phyloP scores from a whole-genome alignment of 1,140 invertebrate genomes.

The Temnothorax nylanderi region DNA sequence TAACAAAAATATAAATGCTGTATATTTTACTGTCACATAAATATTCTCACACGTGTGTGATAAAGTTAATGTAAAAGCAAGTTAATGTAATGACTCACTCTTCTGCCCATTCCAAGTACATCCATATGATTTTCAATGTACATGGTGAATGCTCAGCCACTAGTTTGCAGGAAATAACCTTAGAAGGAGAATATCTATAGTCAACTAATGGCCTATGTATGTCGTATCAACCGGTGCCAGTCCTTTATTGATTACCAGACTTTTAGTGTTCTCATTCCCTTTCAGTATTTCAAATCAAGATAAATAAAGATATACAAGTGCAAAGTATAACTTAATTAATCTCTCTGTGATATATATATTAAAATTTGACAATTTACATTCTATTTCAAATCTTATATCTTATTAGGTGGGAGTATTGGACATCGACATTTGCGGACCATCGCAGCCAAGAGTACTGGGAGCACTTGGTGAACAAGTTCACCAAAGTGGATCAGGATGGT shows the following conservation, averaged over 20 bases:
- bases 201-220: conserved; percentile 70
- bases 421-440: conserved; percentile 97
- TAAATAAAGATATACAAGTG: conserved; percentile 1
- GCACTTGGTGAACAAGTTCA: conserved; percentile 93
- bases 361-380: conserved; percentile 1
- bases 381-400: not conserved
- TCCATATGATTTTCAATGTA: conserved; percentile 84
- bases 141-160: conserved; percentile 68
- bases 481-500: conserved; percentile 98
- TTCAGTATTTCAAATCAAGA: not conserved
- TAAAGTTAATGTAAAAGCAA: conserved; percentile 12
- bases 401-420: conserved; percentile 94
- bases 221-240: conserved; percentile 80
- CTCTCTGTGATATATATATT: conserved; percentile 26
- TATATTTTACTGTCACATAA: not conserved
- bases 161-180: conserved; percentile 56
- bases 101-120: conserved; percentile 80
- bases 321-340: conserved; percentile 4
- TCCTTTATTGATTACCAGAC: conserved; percentile 78
- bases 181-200: conserved; percentile 56
- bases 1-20: not conserved
- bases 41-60: not conserved
- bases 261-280: not conserved
- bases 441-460: conserved; percentile 90
- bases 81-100: conserved; percentile 73